Evolutionary conservation across 2,797 vertebrate genomes (phyloP).

Genomic region (Anabacerthia variegaticeps): DNA sequence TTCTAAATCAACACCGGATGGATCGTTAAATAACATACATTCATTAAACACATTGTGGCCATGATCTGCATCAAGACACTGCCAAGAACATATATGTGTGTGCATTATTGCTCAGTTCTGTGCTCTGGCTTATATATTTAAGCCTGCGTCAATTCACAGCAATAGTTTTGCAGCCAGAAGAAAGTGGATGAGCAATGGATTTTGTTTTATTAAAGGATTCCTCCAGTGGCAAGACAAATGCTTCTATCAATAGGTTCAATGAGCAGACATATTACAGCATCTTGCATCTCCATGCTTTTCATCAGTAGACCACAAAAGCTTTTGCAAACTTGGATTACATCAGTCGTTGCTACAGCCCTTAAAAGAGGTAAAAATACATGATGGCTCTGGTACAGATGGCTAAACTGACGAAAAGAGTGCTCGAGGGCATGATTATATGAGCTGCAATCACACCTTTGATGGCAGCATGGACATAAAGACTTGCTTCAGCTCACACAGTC

Average conservation of each 20-base stretch:
- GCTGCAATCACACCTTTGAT: slow-evolving; percentile 57
- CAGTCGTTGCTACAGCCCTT: not conserved
- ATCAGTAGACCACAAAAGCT: slow-evolving; percentile 3
- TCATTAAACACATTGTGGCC: not conserved
- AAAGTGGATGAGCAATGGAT: not conserved
- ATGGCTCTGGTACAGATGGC: slow-evolving; percentile 12
- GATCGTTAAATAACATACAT: slow-evolving; percentile 38
- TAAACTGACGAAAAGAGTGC: slow-evolving; percentile 16
- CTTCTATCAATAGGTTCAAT: not conserved
- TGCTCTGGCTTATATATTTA: slow-evolving; percentile 56
- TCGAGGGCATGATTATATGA: slow-evolving; percentile 15
- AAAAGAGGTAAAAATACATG: not conserved
- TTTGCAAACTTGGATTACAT: not conserved
- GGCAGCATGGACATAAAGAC: slow-evolving; percentile 6
- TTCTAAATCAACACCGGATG: slow-evolving; percentile 46
- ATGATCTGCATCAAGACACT: slow-evolving; percentile 20
- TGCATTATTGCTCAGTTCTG: slow-evolving; percentile 40
- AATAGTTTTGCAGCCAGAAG: slow-evolving; percentile 1
- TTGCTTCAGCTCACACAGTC: slow-evolving; percentile 16
- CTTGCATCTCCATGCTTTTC: not conserved
- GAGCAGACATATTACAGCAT: not conserved
- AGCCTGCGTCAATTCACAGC: slow-evolving; percentile 58
- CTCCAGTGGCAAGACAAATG: not conserved
- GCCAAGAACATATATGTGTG: slow-evolving; percentile 1
- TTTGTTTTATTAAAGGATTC: slow-evolving; percentile 37